phyloP scores from a whole-genome alignment of 2,797 vertebrate genomes.

The Synaphobranchus kaupii region DNA sequence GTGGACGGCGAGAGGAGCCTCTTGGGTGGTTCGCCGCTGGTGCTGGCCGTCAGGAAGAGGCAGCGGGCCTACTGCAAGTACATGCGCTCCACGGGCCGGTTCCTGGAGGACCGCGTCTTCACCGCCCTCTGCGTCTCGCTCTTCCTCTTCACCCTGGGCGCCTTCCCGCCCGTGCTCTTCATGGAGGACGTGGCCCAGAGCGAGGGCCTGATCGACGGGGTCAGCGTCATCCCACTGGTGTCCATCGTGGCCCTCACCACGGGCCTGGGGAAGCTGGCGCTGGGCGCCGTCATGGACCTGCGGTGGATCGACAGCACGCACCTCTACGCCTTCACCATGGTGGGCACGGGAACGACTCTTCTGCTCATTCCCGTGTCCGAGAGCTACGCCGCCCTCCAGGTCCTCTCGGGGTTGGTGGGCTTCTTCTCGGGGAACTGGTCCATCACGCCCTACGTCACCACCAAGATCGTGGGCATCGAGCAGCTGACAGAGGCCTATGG shows the following conservation, averaged over 20 bases:
- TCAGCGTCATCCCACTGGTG: slow-evolving; percentile 84
- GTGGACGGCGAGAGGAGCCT: slow-evolving; percentile 47
- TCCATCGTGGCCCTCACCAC: slow-evolving; percentile 89
- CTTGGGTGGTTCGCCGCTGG: slow-evolving; percentile 52
- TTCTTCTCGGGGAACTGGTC: slow-evolving; percentile 97
- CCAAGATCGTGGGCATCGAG: slow-evolving; percentile 89
- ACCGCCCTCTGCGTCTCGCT: slow-evolving; percentile 85
- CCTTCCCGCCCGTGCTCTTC: slow-evolving; percentile 87
- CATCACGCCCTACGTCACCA: slow-evolving; percentile 92
- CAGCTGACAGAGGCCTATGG: slow-evolving; percentile 91
- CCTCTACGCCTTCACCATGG: slow-evolving; percentile 85
- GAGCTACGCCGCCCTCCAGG: slow-evolving; percentile 81
- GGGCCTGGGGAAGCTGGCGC: slow-evolving; percentile 83
- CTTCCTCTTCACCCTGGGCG: slow-evolving; percentile 90
- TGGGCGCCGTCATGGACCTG: slow-evolving; percentile 88
- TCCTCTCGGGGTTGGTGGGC: slow-evolving; percentile 83
- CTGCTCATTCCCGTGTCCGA: slow-evolving; percentile 85
- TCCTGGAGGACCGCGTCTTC: slow-evolving; percentile 88
- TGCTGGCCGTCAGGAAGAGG: slow-evolving; percentile 76
- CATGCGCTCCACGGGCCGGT: slow-evolving; percentile 76
- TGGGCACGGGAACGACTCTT: slow-evolving; percentile 77
- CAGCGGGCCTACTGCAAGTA: slow-evolving; percentile 83
- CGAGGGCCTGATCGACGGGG: slow-evolving; percentile 81
- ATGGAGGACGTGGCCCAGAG: slow-evolving; percentile 95
- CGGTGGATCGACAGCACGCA: slow-evolving; percentile 88